phyloP scores from a whole-genome alignment of 2,113 vertebrate genomes.

The Mormyrus iriodes region DNA sequence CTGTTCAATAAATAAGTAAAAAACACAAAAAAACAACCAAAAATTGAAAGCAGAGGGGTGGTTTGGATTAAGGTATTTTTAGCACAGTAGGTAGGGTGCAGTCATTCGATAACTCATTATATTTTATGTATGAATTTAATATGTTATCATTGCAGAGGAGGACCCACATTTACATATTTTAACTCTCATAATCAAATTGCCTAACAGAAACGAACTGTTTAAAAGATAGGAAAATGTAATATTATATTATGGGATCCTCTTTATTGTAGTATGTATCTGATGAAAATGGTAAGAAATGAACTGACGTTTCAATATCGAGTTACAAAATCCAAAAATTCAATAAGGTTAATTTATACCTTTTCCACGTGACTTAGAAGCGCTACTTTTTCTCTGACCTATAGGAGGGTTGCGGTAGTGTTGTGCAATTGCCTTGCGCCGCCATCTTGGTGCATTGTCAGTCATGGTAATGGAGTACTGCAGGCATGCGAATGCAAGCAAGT shows the following conservation, averaged over 20 bases:
- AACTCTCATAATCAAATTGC: neutral
- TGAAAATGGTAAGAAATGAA: neutral
- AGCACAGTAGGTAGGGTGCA: neutral
- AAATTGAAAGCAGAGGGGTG: neutral
- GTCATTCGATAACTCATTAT: neutral
- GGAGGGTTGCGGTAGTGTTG: neutral
- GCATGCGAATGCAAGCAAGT: too few species aligned
- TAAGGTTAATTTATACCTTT: too few species aligned
- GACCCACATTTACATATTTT: neutral
- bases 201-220: neutral
- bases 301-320: neutral
- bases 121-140: neutral
- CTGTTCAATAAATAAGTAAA: too few species aligned
- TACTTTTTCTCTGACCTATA: neutral
- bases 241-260: neutral
- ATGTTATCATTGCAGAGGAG: neutral
- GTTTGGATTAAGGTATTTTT: neutral
- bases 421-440: neutral
- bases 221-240: neutral
- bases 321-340: too few species aligned
- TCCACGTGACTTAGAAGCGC: too few species aligned
- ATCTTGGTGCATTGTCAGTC: neutral
- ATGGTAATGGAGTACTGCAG: neutral
- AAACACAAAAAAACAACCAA: neutral
- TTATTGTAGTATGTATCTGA: neutral